Evolutionary conservation across 2,888 invertebrate genomes (phyloP).

Genomic region (Eupelmus urozonus): DNA sequence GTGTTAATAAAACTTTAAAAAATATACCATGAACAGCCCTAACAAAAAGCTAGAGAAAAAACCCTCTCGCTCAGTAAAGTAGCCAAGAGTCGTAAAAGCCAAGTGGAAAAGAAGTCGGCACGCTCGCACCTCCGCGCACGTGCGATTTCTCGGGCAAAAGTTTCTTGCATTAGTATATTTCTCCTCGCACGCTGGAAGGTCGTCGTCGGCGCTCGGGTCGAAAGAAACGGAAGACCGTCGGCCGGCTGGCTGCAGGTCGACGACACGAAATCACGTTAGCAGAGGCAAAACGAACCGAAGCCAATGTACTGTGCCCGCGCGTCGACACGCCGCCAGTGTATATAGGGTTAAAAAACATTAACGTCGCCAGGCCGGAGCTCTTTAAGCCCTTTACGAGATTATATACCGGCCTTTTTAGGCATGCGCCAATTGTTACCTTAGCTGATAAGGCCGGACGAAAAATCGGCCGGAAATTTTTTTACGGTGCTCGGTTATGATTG

Average conservation of each 20-base stretch:
- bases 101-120: not conserved
- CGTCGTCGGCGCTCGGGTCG: not conserved
- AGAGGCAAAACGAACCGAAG: constrained; percentile 67
- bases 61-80: too few species aligned
- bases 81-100: too few species aligned
- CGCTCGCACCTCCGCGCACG: not conserved
- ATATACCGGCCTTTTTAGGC: constrained; percentile 60
- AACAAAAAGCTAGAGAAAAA: too few species aligned
- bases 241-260: constrained; percentile 62
- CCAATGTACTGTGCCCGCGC: constrained; percentile 59
- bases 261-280: constrained; percentile 71
- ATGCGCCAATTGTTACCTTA: too few species aligned
- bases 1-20: too few species aligned
- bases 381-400: constrained; percentile 68
- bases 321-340: constrained; percentile 55
- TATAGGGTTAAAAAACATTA: constrained; percentile 62
- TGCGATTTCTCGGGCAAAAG: not conserved
- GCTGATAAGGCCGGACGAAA: too few species aligned
- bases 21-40: too few species aligned
- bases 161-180: not conserved
- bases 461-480: too few species aligned
- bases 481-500: too few species aligned
- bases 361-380: constrained; percentile 51
- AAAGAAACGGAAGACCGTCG: constrained; percentile 37
- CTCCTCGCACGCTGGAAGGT: not conserved